Percentiles rank a stretch among this genome's conserved stretches.
These are phyloP conservation scores for Helicoverpa armigera DNA, from an alignment of 1,140 invertebrate species.

Conservation along the genomic window DNA sequence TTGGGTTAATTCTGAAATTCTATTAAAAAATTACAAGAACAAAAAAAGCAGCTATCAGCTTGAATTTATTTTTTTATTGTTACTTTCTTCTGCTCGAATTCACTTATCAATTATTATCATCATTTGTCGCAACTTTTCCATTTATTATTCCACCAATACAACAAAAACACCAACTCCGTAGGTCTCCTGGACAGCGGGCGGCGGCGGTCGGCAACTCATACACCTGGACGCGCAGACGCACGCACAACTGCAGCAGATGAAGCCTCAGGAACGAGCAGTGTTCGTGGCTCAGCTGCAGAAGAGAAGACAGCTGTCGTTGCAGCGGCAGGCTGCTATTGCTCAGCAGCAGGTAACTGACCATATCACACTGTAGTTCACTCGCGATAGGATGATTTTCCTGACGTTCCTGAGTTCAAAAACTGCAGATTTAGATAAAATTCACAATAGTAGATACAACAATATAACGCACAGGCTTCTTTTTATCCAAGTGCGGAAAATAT, in stretches of 20 bases:
- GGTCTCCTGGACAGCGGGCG: constrained; percentile 82
- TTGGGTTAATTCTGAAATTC: too few species aligned
- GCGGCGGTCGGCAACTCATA: constrained; percentile 88
- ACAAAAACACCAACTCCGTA: constrained; percentile 38
- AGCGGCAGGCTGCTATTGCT: constrained; percentile 81
- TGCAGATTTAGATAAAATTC: too few species aligned
- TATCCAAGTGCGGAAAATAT: too few species aligned
- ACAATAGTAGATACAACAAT: too few species aligned
- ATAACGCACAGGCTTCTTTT: too few species aligned
- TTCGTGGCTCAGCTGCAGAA: constrained; percentile 93
- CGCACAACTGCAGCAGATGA: constrained; percentile 93
- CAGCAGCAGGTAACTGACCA: constrained; percentile 81
- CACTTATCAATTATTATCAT: too few species aligned
- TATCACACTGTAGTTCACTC: neutral
- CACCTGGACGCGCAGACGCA: constrained; percentile 93
- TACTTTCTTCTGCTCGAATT: too few species aligned
- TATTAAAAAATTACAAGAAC: too few species aligned
- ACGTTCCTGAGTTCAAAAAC: too few species aligned
- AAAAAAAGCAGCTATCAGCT: too few species aligned
- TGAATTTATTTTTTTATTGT: too few species aligned
- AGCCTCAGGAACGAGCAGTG: constrained; percentile 91
- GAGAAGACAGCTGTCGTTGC: constrained; percentile 87
- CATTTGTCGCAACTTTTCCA: neutral
- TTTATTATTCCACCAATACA: neutral
- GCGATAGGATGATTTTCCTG: too few species aligned